Conservation (phyloP, 2,113 vertebrate genomes). For the Cichladusa arquata region DNA sequence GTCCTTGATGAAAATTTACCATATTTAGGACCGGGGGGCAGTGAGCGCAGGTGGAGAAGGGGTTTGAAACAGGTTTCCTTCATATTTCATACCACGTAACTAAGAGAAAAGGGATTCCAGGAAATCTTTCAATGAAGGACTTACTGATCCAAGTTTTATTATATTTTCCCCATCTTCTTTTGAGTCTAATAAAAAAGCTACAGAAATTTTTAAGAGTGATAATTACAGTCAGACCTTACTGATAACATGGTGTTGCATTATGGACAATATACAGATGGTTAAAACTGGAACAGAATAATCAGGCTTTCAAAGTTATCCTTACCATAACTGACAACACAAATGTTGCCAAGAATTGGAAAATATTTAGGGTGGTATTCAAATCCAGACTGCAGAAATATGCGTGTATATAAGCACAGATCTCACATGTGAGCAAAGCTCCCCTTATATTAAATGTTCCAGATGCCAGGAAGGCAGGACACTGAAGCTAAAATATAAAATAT, state of each 20-base stretch:
- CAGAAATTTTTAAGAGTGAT: neutral
- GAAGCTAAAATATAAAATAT: neutral
- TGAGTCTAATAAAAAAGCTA: neutral
- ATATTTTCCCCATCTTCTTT: neutral
- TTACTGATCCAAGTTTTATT: neutral
- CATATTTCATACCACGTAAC: neutral
- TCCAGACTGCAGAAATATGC: neutral
- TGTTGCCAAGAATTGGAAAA: neutral
- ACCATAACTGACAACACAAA: neutral
- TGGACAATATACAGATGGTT: neutral
- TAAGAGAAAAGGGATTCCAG: neutral
- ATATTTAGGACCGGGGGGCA: fast-evolving
- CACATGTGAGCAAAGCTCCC: neutral
- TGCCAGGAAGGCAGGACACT: neutral
- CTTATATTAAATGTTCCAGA: neutral
- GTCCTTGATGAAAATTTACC: neutral
- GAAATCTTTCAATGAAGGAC: neutral
- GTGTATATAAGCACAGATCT: neutral
- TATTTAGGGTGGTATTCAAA: neutral
- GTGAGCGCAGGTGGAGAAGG: neutral
- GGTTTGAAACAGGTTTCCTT: neutral
- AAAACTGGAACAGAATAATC: neutral
- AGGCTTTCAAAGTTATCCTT: neutral
- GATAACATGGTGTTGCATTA: neutral
- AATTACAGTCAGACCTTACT: neutral